Conservation (phyloP, 2,888 invertebrate genomes). For the Sipha maydis region DNA sequence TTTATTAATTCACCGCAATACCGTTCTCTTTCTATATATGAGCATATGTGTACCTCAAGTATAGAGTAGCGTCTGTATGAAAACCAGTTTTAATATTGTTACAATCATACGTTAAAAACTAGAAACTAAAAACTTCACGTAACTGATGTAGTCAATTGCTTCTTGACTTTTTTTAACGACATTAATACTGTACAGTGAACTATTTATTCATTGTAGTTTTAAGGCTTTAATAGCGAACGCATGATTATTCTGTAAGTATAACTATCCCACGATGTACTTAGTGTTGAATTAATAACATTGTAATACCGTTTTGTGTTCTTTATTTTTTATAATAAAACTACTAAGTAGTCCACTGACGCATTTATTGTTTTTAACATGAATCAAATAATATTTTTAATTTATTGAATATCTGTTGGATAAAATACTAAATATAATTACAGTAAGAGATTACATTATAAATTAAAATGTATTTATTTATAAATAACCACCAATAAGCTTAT, state of each 20-base stretch:
- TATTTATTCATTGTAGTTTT: no score
- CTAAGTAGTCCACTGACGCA: no score
- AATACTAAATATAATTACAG: no score
- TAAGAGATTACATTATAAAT: no score
- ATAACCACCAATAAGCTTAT: no score
- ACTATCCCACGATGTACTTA: slow-evolving; percentile 12
- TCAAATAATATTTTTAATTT: no score
- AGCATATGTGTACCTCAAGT: slow-evolving; percentile 29
- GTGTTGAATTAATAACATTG: neutral
- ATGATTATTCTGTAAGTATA: slow-evolving; percentile 18
- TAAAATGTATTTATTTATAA: no score
- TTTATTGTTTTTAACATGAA: no score
- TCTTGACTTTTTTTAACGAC: no score
- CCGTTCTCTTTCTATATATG: neutral
- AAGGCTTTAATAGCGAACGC: neutral
- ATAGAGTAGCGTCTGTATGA: neutral
- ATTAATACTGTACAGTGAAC: no score
- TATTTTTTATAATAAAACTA: neutral
- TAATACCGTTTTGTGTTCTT: neutral
- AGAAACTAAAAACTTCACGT: slow-evolving; percentile 10
- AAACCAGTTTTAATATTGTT: slow-evolving; percentile 44
- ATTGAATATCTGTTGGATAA: no score
- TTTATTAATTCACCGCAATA: neutral
- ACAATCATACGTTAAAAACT: slow-evolving; percentile 6
- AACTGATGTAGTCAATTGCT: neutral